Conservation (phyloP, 2,113 vertebrate species). For the Saguinus midas region DNA sequence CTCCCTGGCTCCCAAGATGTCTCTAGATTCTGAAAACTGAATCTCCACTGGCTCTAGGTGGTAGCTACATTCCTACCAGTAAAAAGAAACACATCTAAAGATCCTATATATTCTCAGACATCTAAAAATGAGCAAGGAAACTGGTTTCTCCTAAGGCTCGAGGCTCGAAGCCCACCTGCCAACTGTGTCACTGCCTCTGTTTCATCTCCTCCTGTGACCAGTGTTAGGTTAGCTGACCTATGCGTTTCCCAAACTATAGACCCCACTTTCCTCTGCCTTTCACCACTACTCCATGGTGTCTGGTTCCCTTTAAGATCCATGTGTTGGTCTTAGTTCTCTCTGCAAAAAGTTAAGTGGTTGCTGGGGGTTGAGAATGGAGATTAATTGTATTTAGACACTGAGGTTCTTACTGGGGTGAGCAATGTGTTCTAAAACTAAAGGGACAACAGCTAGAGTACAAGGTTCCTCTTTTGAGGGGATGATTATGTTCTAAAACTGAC, state of each 20-base stretch:
- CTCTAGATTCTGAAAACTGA: constrained; percentile 24
- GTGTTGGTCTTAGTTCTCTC: background rate
- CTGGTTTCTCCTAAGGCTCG: background rate
- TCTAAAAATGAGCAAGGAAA: background rate
- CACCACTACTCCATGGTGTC: background rate
- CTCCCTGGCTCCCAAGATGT: background rate
- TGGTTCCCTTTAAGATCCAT: background rate
- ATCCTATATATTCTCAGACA: background rate
- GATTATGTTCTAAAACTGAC: background rate
- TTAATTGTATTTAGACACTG: background rate
- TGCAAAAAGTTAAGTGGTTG: background rate
- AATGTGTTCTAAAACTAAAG: background rate
- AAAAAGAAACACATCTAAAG: constrained; percentile 2
- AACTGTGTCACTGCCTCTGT: background rate
- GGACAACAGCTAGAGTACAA: background rate
- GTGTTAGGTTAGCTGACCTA: background rate
- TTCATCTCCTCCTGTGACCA: background rate
- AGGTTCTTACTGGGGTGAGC: background rate
- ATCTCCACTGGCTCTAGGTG: background rate
- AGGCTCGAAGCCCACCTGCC: background rate
- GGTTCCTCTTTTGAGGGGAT: background rate
- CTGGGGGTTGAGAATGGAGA: background rate
- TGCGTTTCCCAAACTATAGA: background rate
- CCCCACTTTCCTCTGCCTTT: background rate
- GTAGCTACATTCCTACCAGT: background rate